Base-by-base conservation (phyloP, 2,888 invertebrate species). In the Osedax fenrisi region DNA sequence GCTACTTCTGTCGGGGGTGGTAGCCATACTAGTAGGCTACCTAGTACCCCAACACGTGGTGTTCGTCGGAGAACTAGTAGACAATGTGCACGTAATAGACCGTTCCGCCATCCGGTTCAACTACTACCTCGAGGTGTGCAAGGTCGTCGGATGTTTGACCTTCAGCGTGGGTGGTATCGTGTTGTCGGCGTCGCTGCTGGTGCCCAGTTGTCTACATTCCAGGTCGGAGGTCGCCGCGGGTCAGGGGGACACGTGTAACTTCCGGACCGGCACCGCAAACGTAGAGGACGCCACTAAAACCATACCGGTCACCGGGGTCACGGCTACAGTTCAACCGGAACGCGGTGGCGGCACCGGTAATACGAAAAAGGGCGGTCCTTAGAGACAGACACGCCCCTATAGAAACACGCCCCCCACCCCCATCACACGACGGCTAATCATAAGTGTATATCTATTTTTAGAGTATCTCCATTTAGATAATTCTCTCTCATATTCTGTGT, bases 141-240 rank as follows among this genome's bases (percentile, higher is more conserved):
- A 86, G 78, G 80, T 86, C 23, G 83, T 85, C 62, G 87, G 87
- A 2, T 80, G 87, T 22, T 83, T 85, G 22, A 79, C 86, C 27
- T 87, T 87, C 80, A 86, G 86, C 78, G 80, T 85, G 17, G 87
- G 87, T 2, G 86, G 86, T 2, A 79, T 84, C n/a, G 83, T 86
- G 1, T 80, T 86, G 25, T 84, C 86, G 22, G 80, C 84, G 76
- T 83, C 86, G 24, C 82, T 86, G 1, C 80, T 86, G 21, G 83
- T 86, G 73, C 86, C 86, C 1, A 86, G 85, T 76, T 85, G 86
- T 76, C 81, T 86, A n/a, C n/a, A n/a, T n/a, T n/a, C n/a, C n/a
- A n/a, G n/a, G n/a, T n/a, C n/a, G n/a, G n/a, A 56, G 82, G 82
- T 59, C 82, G 82, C 66, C 84, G 85, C 78, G 85, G 84, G 75